A percentile compares a stretch with the other conserved stretches of the same genome.
Conservation (phyloP, 1,140 invertebrate species). For the Drosophila asahinai region DNA sequence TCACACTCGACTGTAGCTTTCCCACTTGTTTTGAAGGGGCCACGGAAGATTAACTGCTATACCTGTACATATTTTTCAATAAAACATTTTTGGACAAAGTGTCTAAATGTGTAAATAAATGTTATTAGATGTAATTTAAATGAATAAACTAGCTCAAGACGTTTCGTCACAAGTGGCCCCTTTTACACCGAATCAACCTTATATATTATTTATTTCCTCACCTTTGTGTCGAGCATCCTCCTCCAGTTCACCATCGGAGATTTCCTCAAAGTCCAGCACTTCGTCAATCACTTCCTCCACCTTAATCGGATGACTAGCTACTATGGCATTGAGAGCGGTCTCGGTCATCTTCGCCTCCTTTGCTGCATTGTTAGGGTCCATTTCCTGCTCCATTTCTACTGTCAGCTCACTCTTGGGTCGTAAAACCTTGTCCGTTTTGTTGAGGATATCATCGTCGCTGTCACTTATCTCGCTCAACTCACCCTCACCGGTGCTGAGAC, state of each 20-base stretch:
- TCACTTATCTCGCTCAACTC: slow-evolving; percentile 94
- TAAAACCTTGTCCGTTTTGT: slow-evolving; percentile 84
- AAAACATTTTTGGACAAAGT: too few relatives aligned
- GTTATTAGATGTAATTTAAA: too few relatives aligned
- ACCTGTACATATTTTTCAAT: too few relatives aligned
- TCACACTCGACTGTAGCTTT: too few relatives aligned
- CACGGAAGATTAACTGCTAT: too few relatives aligned
- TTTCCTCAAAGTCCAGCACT: slow-evolving; percentile 93
- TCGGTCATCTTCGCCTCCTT: slow-evolving; percentile 67
- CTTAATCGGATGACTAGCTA: slow-evolving; percentile 31
- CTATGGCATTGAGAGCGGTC: slow-evolving; percentile 77
- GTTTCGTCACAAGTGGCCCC: too few relatives aligned
- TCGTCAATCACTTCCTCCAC: slow-evolving; percentile 86
- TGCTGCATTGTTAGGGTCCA: slow-evolving; percentile 38
- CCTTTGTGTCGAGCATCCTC: slow-evolving; percentile 88
- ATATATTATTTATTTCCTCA: slow-evolving; percentile 19
- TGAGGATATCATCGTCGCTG: slow-evolving; percentile 93
- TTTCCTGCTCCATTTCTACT: slow-evolving; percentile 63
- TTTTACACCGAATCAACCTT: too few relatives aligned
- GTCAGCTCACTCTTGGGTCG: slow-evolving; percentile 74
- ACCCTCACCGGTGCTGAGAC: slow-evolving; percentile 74
- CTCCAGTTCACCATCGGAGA: slow-evolving; percentile 94
- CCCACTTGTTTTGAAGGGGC: too few relatives aligned
- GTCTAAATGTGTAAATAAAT: too few relatives aligned
- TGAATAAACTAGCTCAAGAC: too few relatives aligned